A percentile compares a stretch with the other conserved stretches of the same genome.
phyloP scores from a whole-genome alignment of 2,888 invertebrate species.

The Dasypogon diadema region DNA sequence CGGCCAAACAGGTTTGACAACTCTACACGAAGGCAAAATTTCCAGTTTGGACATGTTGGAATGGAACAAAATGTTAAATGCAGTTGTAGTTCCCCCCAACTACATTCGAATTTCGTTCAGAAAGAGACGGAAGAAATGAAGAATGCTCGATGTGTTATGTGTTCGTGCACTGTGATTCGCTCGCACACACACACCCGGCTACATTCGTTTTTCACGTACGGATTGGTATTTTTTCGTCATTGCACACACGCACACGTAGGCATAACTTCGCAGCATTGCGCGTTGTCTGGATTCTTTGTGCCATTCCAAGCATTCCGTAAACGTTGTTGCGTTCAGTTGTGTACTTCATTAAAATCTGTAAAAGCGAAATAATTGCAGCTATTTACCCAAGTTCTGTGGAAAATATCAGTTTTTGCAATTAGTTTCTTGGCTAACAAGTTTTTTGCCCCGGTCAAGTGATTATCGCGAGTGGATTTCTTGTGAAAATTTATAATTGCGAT shows the following conservation, averaged over 20 bases:
- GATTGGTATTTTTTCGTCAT: slow-evolving; percentile 68
- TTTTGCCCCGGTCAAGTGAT: background rate
- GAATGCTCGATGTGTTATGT: background rate
- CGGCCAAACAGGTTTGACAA: slow-evolving; percentile 48
- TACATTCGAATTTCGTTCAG: background rate
- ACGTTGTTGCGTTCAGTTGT: slow-evolving; percentile 64
- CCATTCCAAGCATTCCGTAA: slow-evolving; percentile 95
- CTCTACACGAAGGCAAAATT: slow-evolving; percentile 51
- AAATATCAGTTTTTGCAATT: slow-evolving; percentile 7
- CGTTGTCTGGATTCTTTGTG: slow-evolving; percentile 98
- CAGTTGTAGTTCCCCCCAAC: no score
- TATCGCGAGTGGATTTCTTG: slow-evolving; percentile 26
- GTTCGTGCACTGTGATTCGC: background rate
- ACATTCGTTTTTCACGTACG: background rate
- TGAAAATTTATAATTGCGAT: slow-evolving; percentile 49
- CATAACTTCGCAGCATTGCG: slow-evolving; percentile 81
- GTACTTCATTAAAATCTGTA: slow-evolving; percentile 45
- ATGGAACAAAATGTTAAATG: background rate
- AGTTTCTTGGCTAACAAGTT: slow-evolving; percentile 6
- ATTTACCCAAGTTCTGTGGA: slow-evolving; percentile 32
- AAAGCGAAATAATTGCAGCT: slow-evolving; percentile 27
- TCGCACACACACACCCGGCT: background rate
- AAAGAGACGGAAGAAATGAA: background rate
- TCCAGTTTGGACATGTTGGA: slow-evolving; percentile 60
- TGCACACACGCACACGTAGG: slow-evolving; percentile 67